Evolutionary conservation across 1,140 invertebrate genomes (phyloP), one percentile per base, ranked within the genome.

Genomic region (Hylaeus anthracinus): DNA sequence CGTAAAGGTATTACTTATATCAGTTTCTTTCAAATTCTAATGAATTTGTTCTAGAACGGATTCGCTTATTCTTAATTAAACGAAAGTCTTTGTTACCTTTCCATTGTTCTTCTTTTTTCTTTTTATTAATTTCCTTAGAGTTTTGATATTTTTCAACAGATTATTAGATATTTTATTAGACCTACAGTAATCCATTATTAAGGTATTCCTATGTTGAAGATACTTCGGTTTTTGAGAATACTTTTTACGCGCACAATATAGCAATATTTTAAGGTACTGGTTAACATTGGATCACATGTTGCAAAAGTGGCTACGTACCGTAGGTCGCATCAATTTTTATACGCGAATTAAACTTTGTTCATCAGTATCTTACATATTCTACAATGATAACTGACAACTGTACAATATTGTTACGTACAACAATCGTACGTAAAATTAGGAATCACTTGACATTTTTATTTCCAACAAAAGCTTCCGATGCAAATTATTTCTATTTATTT

Each of bases 291-390:
- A 43, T 37, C 37, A 8, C 37, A n/a, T 53, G 5, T 43, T 41
- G 53, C 8, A 26, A 43, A 43, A 9, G n/a, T 43, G n/a, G 45
- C 45, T 48, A 48, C 45, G 45, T 48, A 5, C 45, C 8, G 45
- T 5, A 48, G 10, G 45, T n/a, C 3, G 9, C 12, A 9, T 5
- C n/a, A 51, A 61, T 58, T 61, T 60, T 70, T 69, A n/a, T 70
- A 66, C 60, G 15, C 26, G n/a, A 43, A 64, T 79, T 56, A n/a
- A 48, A 45, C 45, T 79, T 56, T 65, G 60, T 79, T 79, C 10
- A 37, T 37, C 61, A 51, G 61, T 73, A 73, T 73, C 37, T 58
- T 73, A 48, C 58, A 65, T 51, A 12, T 37, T 26, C 58, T 15
- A 45, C 51, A 9, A 51, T 9, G 53, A 63, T 15, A 53, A 0